Conservation (phyloP, 2,888 invertebrate species). For the Drosophila multiciliata region DNA sequence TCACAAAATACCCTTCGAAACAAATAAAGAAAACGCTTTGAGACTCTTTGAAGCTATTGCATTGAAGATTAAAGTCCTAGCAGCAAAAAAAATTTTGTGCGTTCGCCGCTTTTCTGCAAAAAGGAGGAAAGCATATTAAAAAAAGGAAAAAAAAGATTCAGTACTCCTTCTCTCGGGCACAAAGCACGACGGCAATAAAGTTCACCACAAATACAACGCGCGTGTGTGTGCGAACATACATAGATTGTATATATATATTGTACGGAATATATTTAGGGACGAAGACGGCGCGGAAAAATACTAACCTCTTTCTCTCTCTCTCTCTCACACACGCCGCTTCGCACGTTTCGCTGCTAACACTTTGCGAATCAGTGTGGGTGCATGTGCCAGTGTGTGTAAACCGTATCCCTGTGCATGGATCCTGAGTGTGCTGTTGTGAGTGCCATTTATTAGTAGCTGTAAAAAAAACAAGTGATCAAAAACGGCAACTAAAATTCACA, state of each 20-base stretch:
- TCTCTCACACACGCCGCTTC: slow-evolving; percentile 19
- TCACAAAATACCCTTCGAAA: not conserved
- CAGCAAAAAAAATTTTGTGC: slow-evolving; percentile 28
- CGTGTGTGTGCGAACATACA: slow-evolving; percentile 35
- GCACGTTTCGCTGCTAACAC: slow-evolving; percentile 52
- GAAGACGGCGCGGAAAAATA: slow-evolving; percentile 72
- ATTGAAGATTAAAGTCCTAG: not conserved
- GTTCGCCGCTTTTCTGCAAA: slow-evolving; percentile 50
- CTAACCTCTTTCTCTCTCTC: slow-evolving; percentile 59
- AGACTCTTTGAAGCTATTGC: slow-evolving; percentile 19
- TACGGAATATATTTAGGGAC: slow-evolving; percentile 70
- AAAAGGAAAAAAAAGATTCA: slow-evolving; percentile 56
- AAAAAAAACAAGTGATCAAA: slow-evolving; percentile 32
- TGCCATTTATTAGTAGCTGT: slow-evolving; percentile 51
- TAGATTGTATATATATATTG: slow-evolving; percentile 42
- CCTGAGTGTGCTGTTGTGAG: slow-evolving; percentile 46
- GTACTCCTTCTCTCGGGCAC: slow-evolving; percentile 64
- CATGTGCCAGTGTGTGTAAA: slow-evolving; percentile 18
- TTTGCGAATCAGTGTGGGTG: slow-evolving; percentile 51
- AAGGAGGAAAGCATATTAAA: slow-evolving; percentile 36
- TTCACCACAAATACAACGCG: slow-evolving; percentile 50
- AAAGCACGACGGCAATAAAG: slow-evolving; percentile 57
- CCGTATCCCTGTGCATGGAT: slow-evolving; percentile 38
- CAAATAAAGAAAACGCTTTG: slow-evolving; percentile 15
- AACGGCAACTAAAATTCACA: slow-evolving; percentile 26